Evolutionary conservation across 2,888 invertebrate genomes (phyloP).

Genomic region (Drosophila birchii): DNA sequence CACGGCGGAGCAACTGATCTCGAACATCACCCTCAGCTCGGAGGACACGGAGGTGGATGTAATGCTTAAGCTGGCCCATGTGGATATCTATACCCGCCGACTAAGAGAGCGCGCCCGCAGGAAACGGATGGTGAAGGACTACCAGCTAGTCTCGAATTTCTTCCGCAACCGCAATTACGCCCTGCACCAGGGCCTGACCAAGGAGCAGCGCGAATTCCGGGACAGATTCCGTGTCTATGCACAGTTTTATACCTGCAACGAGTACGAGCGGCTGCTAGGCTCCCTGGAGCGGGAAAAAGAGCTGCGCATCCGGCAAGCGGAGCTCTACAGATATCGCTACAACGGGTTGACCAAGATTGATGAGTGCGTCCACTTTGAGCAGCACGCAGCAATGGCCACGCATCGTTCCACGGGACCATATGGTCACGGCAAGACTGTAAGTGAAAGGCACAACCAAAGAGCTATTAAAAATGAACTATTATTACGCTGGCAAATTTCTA

Average conservation of each 20-base stretch:
- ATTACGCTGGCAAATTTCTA: neutral
- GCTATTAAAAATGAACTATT: constrained; percentile 16
- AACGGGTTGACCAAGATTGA: constrained; percentile 93
- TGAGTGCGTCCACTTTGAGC: constrained; percentile 95
- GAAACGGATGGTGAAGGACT: constrained; percentile 95
- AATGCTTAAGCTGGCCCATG: constrained; percentile 94
- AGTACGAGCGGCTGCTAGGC: constrained; percentile 92
- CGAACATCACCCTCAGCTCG: constrained; percentile 91
- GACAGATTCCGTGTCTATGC: constrained; percentile 94
- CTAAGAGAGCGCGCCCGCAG: constrained; percentile 93
- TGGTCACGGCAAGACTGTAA: constrained; percentile 85
- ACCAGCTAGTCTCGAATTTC: constrained; percentile 94
- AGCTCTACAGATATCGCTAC: constrained; percentile 92
- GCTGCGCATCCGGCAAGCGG: constrained; percentile 92
- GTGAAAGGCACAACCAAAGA: constrained; percentile 47
- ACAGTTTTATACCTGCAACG: constrained; percentile 94
- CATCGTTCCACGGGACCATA: constrained; percentile 85
- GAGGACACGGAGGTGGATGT: constrained; percentile 96
- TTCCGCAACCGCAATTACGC: constrained; percentile 87
- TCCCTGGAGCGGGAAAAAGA: constrained; percentile 94
- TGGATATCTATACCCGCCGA: constrained; percentile 95
- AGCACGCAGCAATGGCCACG: constrained; percentile 89
- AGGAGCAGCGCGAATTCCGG: constrained; percentile 87
- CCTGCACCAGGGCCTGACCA: constrained; percentile 83
- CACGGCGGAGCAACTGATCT: constrained; percentile 95